A percentile compares a stretch with the other conserved stretches of the same genome.
These are phyloP conservation scores for Neosilurus mollespiculum DNA, from an alignment of 2,797 vertebrate genomes.

Conservation along the genomic window DNA sequence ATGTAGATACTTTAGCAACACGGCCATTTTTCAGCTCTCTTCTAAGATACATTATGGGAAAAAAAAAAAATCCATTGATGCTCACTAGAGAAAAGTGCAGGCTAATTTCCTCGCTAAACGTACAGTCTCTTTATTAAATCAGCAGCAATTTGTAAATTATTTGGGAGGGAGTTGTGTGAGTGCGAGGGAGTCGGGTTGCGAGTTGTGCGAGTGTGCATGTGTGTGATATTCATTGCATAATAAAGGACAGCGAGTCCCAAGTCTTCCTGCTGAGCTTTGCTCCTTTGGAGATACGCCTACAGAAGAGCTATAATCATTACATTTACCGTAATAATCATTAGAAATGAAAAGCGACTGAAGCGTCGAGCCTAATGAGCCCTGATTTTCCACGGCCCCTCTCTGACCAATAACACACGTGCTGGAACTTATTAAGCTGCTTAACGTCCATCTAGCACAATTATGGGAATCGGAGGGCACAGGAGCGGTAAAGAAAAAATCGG, in stretches of 20 bases:
- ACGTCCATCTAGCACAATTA: constrained; percentile 49
- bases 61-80: constrained; percentile 44
- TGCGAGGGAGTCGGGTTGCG: constrained; percentile 35
- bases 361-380: constrained; percentile 64
- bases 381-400: constrained; percentile 65
- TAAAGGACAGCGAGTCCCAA: constrained; percentile 32
- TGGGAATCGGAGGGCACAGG: constrained; percentile 24
- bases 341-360: constrained; percentile 71
- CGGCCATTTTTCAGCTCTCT: constrained; percentile 32
- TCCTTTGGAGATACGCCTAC: constrained; percentile 18
- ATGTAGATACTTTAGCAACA: constrained; percentile 17
- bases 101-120: constrained; percentile 48
- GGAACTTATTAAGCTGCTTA: constrained; percentile 44
- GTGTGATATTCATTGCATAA: constrained; percentile 42
- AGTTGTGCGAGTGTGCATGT: constrained; percentile 29
- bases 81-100: constrained; percentile 42
- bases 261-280: constrained; percentile 13
- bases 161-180: constrained; percentile 40
- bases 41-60: constrained; percentile 36
- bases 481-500: neutral
- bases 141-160: constrained; percentile 53
- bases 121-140: constrained; percentile 59
- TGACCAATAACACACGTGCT: constrained; percentile 48
- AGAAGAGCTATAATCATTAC: constrained; percentile 69
- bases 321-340: constrained; percentile 72